phyloP scores from a whole-genome alignment of 2,888 invertebrate genomes.

The Diploptera punctata region DNA sequence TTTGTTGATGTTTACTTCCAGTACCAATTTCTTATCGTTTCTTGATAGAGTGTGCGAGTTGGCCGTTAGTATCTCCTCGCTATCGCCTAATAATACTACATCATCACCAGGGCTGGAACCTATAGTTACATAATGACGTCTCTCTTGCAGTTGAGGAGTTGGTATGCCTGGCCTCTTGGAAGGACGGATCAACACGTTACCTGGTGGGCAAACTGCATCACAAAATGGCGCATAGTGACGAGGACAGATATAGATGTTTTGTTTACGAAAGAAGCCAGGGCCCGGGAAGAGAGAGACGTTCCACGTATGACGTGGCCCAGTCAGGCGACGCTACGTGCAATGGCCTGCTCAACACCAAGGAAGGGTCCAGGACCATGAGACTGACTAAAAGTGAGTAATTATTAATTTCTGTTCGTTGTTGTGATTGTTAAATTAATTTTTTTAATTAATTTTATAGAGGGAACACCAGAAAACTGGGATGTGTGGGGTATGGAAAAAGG shows the following conservation, averaged over 20 bases:
- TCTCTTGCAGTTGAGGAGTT: constrained; percentile 73
- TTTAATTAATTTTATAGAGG: no score
- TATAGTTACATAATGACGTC: neutral
- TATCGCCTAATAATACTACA: no score
- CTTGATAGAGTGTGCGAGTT: no score
- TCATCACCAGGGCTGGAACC: no score
- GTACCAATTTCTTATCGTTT: no score
- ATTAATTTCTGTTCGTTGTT: no score
- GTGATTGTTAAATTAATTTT: no score
- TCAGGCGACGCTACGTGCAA: constrained; percentile 83
- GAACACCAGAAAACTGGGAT: no score
- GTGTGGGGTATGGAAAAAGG: no score
- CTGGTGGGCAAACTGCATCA: constrained; percentile 55
- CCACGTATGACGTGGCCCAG: constrained; percentile 50
- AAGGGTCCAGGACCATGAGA: constrained; percentile 81
- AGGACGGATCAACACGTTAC: constrained; percentile 76
- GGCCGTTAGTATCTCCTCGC: no score
- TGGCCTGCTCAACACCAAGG: constrained; percentile 75
- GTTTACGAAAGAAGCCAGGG: constrained; percentile 64
- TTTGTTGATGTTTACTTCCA: no score
- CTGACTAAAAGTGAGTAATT: constrained; percentile 71
- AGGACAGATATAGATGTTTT: constrained; percentile 85
- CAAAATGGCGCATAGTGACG: constrained; percentile 64
- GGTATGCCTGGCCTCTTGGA: constrained; percentile 83
- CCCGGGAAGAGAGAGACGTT: constrained; percentile 31